phyloP scores from a whole-genome alignment of 2,113 vertebrate genomes.

The Malaclemys terrapin region DNA sequence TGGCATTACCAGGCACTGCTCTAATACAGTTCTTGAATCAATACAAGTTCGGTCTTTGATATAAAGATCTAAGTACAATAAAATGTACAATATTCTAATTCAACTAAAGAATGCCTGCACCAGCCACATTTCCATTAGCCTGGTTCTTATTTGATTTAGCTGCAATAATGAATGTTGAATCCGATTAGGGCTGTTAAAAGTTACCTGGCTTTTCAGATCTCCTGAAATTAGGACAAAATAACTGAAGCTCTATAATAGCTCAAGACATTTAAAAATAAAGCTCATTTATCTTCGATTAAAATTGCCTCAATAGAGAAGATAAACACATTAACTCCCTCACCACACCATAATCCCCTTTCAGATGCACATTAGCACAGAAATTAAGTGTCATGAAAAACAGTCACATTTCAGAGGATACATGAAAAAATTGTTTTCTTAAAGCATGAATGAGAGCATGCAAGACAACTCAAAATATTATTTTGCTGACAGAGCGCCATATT shows the following conservation, averaged over 20 bases:
- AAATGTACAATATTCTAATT: slow-evolving; percentile 6
- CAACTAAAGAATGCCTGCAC: slow-evolving; percentile 30
- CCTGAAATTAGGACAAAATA: slow-evolving; percentile 48
- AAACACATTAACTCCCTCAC: neutral
- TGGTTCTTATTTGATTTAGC: slow-evolving; percentile 33
- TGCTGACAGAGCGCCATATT: neutral
- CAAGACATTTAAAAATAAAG: slow-evolving; percentile 47
- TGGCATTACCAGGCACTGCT: neutral
- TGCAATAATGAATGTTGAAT: slow-evolving; percentile 37
- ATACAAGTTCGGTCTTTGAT: neutral
- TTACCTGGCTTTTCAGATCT: slow-evolving; percentile 19
- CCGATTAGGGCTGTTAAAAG: slow-evolving; percentile 42
- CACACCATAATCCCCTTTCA: neutral
- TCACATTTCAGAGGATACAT: neutral
- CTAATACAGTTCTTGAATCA: neutral
- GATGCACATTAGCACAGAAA: neutral
- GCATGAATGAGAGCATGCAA: neutral
- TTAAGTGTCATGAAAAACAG: neutral
- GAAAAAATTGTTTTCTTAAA: slow-evolving; percentile 15
- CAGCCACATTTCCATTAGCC: slow-evolving; percentile 3
- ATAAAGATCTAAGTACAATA: slow-evolving; percentile 8
- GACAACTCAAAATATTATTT: slow-evolving; percentile 21
- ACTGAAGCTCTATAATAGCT: neutral
- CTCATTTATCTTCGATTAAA: slow-evolving; percentile 36
- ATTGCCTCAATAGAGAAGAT: slow-evolving; percentile 15